Conservation (phyloP, 2,113 vertebrate species). For the Orcinus orca region DNA sequence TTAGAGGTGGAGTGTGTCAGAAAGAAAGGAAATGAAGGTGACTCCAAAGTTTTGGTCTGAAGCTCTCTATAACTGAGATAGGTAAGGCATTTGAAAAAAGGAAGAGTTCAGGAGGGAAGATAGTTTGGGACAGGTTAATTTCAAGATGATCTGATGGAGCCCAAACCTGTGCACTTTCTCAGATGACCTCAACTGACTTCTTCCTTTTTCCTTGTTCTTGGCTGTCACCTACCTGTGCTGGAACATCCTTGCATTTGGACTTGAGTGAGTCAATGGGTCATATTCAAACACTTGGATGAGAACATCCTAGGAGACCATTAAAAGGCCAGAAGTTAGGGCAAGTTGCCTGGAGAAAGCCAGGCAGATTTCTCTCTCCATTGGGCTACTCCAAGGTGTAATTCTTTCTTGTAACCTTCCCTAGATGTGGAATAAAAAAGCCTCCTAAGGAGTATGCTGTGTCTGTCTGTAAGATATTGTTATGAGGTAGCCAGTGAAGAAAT, state of each 20-base stretch:
- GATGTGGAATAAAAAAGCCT: background rate
- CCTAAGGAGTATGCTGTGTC: background rate
- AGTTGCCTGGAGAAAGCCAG: background rate
- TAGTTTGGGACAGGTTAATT: background rate
- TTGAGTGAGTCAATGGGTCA: background rate
- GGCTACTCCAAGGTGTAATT: background rate
- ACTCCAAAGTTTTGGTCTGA: background rate
- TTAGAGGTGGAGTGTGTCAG: background rate
- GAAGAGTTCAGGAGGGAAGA: background rate
- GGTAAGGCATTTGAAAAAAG: background rate
- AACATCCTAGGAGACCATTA: background rate
- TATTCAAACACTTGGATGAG: background rate
- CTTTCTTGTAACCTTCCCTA: background rate
- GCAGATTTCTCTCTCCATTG: background rate
- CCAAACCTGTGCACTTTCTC: background rate
- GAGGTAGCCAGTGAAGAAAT: background rate
- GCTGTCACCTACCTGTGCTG: background rate
- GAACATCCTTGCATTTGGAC: background rate
- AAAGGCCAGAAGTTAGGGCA: background rate
- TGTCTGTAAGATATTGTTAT: background rate
- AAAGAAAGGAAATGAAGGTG: background rate
- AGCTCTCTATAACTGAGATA: background rate
- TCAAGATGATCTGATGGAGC: background rate
- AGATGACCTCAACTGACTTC: background rate
- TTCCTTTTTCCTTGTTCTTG: background rate